phyloP scores from a whole-genome alignment of 2,888 invertebrate species.

The Tetranychus truncatus region DNA sequence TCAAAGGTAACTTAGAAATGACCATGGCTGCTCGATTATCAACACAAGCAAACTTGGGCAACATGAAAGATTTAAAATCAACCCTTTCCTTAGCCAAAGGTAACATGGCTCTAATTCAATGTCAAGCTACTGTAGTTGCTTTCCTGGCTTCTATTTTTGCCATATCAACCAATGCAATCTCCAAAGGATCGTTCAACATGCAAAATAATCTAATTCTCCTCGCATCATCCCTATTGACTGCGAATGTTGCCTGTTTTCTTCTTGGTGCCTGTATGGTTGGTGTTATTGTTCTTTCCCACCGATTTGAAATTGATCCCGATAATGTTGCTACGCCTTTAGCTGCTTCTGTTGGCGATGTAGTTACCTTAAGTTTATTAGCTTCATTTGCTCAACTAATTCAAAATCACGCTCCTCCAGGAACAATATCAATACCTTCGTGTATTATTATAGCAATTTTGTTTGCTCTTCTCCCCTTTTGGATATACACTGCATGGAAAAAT shows the following conservation, averaged over 20 bases:
- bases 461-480: conserved; percentile 7
- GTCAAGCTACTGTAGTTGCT: conserved; percentile 36
- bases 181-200: conserved; percentile 11
- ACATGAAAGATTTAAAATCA: conserved; percentile 35
- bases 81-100: conserved; percentile 35
- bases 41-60: conserved; percentile 40
- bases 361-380: conserved; percentile 61
- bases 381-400: neutral
- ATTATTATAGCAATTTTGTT: conserved; percentile 3
- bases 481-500: conserved; percentile 11
- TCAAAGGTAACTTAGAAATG: conserved; percentile 43
- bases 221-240: conserved; percentile 68
- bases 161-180: conserved; percentile 27
- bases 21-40: conserved; percentile 41
- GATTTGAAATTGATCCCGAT: conserved; percentile 60
- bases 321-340: conserved; percentile 85
- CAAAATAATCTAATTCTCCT: conserved; percentile 58
- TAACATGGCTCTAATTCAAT: conserved; percentile 37
- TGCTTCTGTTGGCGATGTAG: conserved; percentile 71
- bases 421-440: conserved; percentile 39
- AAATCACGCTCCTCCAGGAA: neutral
- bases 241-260: conserved; percentile 65
- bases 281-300: conserved; percentile 24
- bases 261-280: conserved; percentile 34
- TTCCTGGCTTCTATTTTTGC: conserved; percentile 37